Evolutionary conservation across 2,888 invertebrate species (phyloP), one percentile per base, ranked within the genome.

Genomic region (Charanyca ferruginea): DNA sequence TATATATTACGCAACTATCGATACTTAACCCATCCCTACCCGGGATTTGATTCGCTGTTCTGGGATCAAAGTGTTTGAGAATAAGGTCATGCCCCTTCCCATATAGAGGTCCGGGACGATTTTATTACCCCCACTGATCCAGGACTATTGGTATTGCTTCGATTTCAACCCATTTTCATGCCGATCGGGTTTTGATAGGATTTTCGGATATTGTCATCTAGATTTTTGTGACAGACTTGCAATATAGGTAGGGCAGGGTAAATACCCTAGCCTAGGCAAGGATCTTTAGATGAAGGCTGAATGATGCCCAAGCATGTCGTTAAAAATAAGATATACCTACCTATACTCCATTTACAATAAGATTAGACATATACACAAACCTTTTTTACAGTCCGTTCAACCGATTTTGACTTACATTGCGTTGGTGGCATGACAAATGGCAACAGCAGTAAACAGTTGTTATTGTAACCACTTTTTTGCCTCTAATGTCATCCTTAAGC

Each of bases 31-130:
- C 81, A 73, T 64, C 81, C 63, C 81, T 83, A 76, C 7, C 41
- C 58, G 52, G 62, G 65, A 73, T 74, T 69, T 69, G 77, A 77
- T 79, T 70, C 73, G 64, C 58, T 77, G 76, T 79, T 73, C 66
- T 59, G 65, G 79, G 81, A 81, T 81, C 81, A 81, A 79, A 73
- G 81, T 77, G 77, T 81, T 77, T 67, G 63, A 73, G 73, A 80
- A 77, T 72, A 80, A 73, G 81, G 80, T 80, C 80, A 61, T 62
- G 70, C 70, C 76, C 76, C 75, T 80, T 80, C 61, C 58, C 51
- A 53, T 62, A 58, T 64, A 71, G 54, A 69, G 78, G 73, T 69
- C 59, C 51, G 68, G 71, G 71, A 62, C 73, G 73, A 77, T 79
- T 81, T 77, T 77, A 81, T 81, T 80, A 73, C 73, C 71, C 41